Conservation (phyloP, 2,888 invertebrate species). For the Meganola albula region DNA sequence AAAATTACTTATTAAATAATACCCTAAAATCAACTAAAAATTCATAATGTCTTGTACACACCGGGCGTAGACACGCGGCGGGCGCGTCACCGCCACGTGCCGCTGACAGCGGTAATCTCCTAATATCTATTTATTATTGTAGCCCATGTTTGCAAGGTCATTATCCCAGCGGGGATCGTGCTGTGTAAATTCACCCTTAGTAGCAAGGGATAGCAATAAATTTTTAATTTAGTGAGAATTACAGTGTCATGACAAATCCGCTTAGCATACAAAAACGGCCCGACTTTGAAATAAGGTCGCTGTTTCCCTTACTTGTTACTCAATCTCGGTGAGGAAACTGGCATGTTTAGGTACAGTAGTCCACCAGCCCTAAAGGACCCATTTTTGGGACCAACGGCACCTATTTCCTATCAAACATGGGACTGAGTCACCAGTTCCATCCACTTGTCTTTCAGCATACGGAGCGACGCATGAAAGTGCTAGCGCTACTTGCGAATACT, state of each 20-base stretch:
- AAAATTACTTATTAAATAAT: slow-evolving; percentile 13
- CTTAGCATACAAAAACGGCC: background rate
- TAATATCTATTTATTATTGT: slow-evolving; percentile 60
- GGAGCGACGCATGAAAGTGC: too few species aligned
- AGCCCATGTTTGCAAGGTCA: slow-evolving; percentile 50
- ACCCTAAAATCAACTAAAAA: slow-evolving; percentile 23
- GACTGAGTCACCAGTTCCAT: too few species aligned
- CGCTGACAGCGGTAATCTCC: slow-evolving; percentile 44
- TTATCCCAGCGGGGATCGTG: slow-evolving; percentile 46
- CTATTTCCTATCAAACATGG: too few species aligned
- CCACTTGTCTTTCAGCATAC: too few species aligned
- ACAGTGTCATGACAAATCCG: slow-evolving; percentile 5
- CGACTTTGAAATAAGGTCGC: too few species aligned
- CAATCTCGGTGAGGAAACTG: too few species aligned
- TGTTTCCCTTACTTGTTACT: too few species aligned
- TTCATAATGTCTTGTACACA: slow-evolving; percentile 35
- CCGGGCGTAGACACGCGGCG: slow-evolving; percentile 28
- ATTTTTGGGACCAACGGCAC: too few species aligned
- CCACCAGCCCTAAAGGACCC: too few species aligned
- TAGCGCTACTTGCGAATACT: too few species aligned
- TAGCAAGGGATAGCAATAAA: slow-evolving; percentile 27
- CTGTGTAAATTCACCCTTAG: slow-evolving; percentile 39
- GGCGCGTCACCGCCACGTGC: slow-evolving; percentile 30
- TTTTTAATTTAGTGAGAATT: slow-evolving; percentile 16
- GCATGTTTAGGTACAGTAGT: too few species aligned